Percentiles rank a stretch among this genome's conserved stretches.
Evolutionary conservation across 2,888 invertebrate species (phyloP).

Genomic region (Epirrhoe alternata): DNA sequence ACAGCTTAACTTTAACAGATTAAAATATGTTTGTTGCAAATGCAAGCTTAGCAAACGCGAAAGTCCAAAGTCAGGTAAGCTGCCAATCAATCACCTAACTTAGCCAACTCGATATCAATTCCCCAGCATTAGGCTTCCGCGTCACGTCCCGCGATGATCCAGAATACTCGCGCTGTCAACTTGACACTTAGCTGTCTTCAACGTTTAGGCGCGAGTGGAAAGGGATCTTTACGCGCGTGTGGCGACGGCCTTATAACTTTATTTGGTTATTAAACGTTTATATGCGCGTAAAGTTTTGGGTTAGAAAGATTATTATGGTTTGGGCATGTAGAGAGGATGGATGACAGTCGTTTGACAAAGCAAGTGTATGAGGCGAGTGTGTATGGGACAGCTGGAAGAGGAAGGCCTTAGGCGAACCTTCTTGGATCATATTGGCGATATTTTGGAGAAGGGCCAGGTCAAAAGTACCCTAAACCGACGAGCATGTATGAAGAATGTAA

Average conservation of each 20-base stretch:
- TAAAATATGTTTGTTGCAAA: neutral
- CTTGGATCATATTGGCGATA: too few species aligned
- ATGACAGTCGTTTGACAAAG: too few species aligned
- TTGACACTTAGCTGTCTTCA: conserved; percentile 27
- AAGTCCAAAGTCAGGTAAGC: conserved; percentile 11
- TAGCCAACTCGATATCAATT: conserved; percentile 39
- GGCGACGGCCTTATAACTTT: conserved; percentile 32
- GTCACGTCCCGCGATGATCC: conserved; percentile 38
- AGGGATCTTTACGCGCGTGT: conserved; percentile 28
- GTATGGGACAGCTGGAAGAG: too few species aligned
- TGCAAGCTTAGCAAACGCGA: conserved; percentile 5
- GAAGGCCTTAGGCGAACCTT: too few species aligned
- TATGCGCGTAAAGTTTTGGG: conserved; percentile 19
- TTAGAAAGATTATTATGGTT: too few species aligned
- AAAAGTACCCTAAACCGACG: too few species aligned
- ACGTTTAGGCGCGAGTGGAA: conserved; percentile 36
- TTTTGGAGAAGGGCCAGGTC: too few species aligned
- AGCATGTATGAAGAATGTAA: too few species aligned
- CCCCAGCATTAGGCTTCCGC: conserved; percentile 28
- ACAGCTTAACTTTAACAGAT: too few species aligned
- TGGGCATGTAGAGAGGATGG: too few species aligned
- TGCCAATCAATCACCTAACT: conserved; percentile 14
- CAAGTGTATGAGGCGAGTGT: too few species aligned
- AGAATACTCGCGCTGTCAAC: conserved; percentile 33
- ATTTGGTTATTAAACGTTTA: conserved; percentile 30